A percentile compares a stretch with the other conserved stretches of the same genome.
Conservation (phyloP, 2,113 vertebrate genomes). For the Phasianus colchicus region DNA sequence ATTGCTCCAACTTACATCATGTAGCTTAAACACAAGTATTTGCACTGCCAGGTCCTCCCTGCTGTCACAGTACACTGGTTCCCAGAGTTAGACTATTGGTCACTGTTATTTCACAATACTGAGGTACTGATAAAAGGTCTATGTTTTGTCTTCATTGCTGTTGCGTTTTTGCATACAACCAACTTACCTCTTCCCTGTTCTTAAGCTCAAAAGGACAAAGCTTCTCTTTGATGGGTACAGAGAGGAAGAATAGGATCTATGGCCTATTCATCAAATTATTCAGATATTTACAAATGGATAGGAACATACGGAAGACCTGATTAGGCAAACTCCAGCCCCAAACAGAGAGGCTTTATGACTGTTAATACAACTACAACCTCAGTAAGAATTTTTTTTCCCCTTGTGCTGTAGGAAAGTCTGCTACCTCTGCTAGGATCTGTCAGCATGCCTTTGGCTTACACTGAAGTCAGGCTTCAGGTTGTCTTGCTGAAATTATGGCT, state of each 20-base stretch:
- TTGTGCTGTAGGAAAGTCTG: not conserved
- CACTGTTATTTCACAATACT: not conserved
- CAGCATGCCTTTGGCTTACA: fast-evolving
- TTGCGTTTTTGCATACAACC: not conserved
- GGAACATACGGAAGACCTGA: fast-evolving
- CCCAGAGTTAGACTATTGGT: not conserved
- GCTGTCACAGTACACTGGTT: fast-evolving
- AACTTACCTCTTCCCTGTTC: not conserved
- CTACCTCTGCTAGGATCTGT: not conserved
- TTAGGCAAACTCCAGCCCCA: not conserved
- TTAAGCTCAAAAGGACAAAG: not conserved
- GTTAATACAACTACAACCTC: not conserved
- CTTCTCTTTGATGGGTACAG: fast-evolving
- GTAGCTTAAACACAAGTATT: not conserved
- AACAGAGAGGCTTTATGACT: not conserved
- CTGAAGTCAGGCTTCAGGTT: not conserved
- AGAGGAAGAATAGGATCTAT: not conserved
- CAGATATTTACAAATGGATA: not conserved
- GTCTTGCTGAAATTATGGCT: not conserved
- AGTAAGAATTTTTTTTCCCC: not conserved
- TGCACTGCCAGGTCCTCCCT: not conserved
- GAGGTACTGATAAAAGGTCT: not conserved
- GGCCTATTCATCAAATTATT: not conserved
- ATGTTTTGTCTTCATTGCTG: not conserved
- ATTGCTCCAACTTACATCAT: not conserved